Evolutionary conservation across 1,140 invertebrate genomes (phyloP), one percentile per base, ranked within the genome.

Genomic region (Trachymyrmex cornetzi): DNA sequence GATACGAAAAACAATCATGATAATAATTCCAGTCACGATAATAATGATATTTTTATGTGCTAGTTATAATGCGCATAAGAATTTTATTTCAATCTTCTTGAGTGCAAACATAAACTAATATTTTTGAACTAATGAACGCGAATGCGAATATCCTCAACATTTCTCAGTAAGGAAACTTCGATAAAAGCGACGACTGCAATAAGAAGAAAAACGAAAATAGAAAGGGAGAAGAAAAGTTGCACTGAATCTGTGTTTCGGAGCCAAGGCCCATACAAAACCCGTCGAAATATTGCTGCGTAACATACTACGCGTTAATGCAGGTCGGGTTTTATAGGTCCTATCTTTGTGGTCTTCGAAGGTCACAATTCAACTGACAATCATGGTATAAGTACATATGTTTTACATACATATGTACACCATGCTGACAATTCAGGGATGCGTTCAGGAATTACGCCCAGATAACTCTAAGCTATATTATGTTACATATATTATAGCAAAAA

Each of bases 201-300:
- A 55, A 90, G 77, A 77, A 84, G 64, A 87, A 90, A 90, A 89
- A 90, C 84, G 72, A 85, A 86, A 55, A 75, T 59, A 64, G 85
- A 88, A 34, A 77, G 82, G 79, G 77, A 79, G 63, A 87, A 67
- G 81, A 82, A 81, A 81, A 90, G 72, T 80, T 77, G 64, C 27
- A 74, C 50, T 84, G 88, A 93, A 93, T 94, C 87, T 94, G 91
- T 95, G 92, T 94, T 95, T 94, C 86, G 90, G 67, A 94, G 93
- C 92, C 93, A 94, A 94, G 94, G 93, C 93, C 93, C 89, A 86
- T 85, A 67, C 38, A 81, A 77, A 80, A 71, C 50, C 77, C 61
- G 38, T 88, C 92, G 90, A 94, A 84, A 94, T 93, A 92, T 93
- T 86, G 87, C 91, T 84, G 88, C 89, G 87, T 82, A 92, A 92